Conservation (phyloP, 2,888 invertebrate species). For the Lasioglossum pauxillum region DNA sequence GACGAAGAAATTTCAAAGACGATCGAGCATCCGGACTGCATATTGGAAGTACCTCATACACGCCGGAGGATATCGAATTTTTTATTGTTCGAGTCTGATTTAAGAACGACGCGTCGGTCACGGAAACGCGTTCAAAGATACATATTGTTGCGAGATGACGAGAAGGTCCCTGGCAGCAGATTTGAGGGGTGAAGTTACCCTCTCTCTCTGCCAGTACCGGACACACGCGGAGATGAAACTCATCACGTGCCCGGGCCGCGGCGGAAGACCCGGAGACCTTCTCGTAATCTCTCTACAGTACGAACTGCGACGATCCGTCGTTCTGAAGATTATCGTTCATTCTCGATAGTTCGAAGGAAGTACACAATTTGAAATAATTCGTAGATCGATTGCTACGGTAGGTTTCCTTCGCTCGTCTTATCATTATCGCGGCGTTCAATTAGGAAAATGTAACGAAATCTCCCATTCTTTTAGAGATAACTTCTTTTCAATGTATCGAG, state of each 20-base stretch:
- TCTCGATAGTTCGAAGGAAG: background rate
- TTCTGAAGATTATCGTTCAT: background rate
- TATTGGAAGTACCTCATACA: background rate
- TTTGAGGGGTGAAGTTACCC: too few species aligned
- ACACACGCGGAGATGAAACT: too few species aligned
- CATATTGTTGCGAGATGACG: too few species aligned
- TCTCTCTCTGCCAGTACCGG: too few species aligned
- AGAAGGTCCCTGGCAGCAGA: too few species aligned
- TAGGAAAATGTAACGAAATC: background rate
- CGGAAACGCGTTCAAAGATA: background rate
- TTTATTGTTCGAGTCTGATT: background rate
- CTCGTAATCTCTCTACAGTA: too few species aligned
- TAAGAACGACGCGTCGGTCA: background rate
- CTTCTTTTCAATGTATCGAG: background rate
- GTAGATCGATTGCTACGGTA: conserved; percentile 1
- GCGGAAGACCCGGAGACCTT: too few species aligned
- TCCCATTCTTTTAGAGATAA: conserved; percentile 5
- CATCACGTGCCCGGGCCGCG: too few species aligned
- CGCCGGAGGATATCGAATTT: background rate
- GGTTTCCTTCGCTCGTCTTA: background rate
- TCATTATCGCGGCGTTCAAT: background rate
- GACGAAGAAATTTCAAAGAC: background rate
- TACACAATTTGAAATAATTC: background rate
- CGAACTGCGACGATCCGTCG: background rate
- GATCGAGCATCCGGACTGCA: conserved; percentile 1